Percentiles rank a stretch among this genome's conserved stretches.
Evolutionary conservation across 2,888 invertebrate species (phyloP).

Genomic region (Apodemia zela): DNA sequence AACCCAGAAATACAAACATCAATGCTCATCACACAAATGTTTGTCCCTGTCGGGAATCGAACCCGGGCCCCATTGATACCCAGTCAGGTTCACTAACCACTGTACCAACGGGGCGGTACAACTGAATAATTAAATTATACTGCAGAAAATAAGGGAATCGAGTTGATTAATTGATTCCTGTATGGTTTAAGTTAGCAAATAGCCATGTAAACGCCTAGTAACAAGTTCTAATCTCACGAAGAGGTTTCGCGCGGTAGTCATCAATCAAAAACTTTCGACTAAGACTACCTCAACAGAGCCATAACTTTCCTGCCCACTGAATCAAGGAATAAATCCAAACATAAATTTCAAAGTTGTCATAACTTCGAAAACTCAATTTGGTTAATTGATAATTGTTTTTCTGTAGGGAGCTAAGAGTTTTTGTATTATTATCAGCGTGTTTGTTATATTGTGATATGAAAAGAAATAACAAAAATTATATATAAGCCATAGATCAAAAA

Average conservation of each 20-base stretch:
- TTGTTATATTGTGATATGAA: too few relatives aligned
- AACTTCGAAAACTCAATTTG: not conserved
- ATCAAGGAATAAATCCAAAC: constrained; percentile 1
- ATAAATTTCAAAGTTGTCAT: constrained; percentile 4
- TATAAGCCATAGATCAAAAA: too few relatives aligned
- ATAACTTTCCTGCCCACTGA: not conserved
- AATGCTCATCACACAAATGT: too few relatives aligned
- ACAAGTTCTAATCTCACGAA: not conserved
- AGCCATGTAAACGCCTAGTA: not conserved
- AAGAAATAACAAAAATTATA: too few relatives aligned
- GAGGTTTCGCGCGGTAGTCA: not conserved
- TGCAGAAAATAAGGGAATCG: not conserved
- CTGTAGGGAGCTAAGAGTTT: not conserved
- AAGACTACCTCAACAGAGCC: not conserved
- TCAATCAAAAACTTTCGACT: constrained; percentile 9
- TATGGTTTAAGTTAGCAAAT: not conserved
- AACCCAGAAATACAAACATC: too few relatives aligned
- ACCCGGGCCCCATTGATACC: too few relatives aligned
- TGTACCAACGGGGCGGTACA: too few relatives aligned
- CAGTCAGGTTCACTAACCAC: too few relatives aligned
- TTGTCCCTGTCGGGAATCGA: too few relatives aligned
- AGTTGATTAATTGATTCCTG: not conserved
- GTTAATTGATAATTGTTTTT: constrained; percentile 5
- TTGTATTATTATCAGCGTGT: too few relatives aligned
- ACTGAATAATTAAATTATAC: too few relatives aligned